Conservation (phyloP, 2,888 invertebrate genomes). For the Nomada lathburiana region DNA sequence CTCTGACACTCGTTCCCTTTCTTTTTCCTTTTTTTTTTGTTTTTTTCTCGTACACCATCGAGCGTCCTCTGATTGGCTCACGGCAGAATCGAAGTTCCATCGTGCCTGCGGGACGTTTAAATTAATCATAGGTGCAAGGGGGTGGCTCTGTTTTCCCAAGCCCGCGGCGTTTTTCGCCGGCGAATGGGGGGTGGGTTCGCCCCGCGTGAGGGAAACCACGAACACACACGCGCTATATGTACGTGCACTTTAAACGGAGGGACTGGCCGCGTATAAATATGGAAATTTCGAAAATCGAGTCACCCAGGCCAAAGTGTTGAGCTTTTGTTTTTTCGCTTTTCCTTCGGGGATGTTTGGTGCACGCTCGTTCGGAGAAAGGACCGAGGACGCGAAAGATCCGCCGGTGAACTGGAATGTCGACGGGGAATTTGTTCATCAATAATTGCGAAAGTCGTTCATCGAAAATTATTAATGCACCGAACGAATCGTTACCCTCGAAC, state of each 20-base stretch:
- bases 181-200: constrained; percentile 25
- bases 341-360: constrained; percentile 49
- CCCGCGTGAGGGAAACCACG: constrained; percentile 3
- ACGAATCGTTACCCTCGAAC: too few relatives aligned
- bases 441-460: too few relatives aligned
- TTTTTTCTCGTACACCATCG: neutral
- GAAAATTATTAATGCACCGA: too few relatives aligned
- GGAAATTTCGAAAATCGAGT: constrained; percentile 79
- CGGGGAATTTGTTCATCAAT: constrained; percentile 32
- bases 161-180: constrained; percentile 34
- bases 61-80: neutral
- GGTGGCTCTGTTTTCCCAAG: constrained; percentile 39
- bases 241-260: constrained; percentile 53
- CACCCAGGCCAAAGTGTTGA: constrained; percentile 67
- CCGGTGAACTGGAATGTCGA: neutral
- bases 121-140: constrained; percentile 62
- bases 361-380: constrained; percentile 14
- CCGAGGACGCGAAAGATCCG: neutral
- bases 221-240: neutral
- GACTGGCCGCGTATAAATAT: constrained; percentile 76
- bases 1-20: neutral
- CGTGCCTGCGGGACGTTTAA: constrained; percentile 41
- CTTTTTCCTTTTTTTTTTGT: too few relatives aligned
- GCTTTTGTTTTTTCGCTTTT: constrained; percentile 43
- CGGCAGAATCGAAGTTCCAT: constrained; percentile 3